Percentiles rank a stretch among this genome's conserved stretches.
These are phyloP conservation scores for Phalacrocorax aristotelis DNA, from an alignment of 2,113 vertebrate genomes.

Conservation along the genomic window DNA sequence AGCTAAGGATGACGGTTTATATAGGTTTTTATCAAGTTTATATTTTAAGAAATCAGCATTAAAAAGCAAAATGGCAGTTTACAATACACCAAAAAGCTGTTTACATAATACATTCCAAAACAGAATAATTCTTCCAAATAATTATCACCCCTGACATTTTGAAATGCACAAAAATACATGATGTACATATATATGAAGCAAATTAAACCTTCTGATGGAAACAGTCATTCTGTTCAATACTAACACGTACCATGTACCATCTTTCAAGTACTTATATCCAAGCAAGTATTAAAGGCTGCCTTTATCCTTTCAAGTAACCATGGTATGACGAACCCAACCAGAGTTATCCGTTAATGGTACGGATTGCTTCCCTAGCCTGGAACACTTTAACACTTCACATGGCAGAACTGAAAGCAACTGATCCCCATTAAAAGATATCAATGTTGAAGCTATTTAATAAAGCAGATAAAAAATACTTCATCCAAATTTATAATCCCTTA, in stretches of 20 bases:
- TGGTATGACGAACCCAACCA: not conserved
- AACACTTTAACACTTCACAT: not conserved
- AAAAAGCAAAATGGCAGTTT: not conserved
- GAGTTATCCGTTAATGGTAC: not conserved
- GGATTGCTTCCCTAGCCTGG: not conserved
- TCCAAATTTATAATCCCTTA: not conserved
- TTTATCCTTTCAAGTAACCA: not conserved
- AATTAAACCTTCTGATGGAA: not conserved
- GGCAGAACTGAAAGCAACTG: not conserved
- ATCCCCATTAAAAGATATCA: not conserved
- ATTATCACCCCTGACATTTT: not conserved
- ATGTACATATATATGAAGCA: not conserved
- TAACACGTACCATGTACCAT: not conserved
- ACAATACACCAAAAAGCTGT: not conserved
- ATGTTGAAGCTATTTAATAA: not conserved
- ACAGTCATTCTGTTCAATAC: not conserved
- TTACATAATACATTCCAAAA: not conserved
- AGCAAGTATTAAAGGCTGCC: not conserved
- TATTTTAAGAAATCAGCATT: not conserved
- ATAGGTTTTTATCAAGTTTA: not conserved
- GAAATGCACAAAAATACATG: not conserved
- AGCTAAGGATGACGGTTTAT: not conserved
- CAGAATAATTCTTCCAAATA: not conserved
- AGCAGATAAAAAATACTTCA: not conserved
- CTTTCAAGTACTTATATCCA: not conserved